Evolutionary conservation across 2,888 invertebrate species (phyloP).

Genomic region (Keiferia lycopersicella): DNA sequence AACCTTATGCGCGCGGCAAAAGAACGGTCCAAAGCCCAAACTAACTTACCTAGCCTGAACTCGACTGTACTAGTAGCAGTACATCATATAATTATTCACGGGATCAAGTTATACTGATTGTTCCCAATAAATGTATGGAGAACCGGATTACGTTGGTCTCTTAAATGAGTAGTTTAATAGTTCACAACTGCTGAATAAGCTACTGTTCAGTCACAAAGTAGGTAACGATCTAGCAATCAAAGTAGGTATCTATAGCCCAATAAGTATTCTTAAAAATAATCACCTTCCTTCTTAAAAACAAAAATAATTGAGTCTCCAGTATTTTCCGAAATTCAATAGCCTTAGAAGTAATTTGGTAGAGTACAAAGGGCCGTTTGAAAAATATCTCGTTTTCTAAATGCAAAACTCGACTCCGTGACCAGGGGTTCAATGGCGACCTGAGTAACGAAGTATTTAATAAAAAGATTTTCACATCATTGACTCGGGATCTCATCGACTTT

Average conservation of each 20-base stretch:
- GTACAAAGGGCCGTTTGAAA: slow-evolving; percentile 27
- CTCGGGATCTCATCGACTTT: too few relatives aligned
- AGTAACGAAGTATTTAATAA: slow-evolving; percentile 19
- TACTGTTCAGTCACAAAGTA: neutral
- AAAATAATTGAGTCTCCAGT: slow-evolving; percentile 10
- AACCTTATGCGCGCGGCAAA: too few relatives aligned
- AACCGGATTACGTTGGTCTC: too few relatives aligned
- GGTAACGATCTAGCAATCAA: neutral
- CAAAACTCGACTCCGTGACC: slow-evolving; percentile 27
- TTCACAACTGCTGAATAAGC: neutral
- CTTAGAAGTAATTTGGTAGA: neutral
- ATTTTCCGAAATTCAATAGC: neutral
- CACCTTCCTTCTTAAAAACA: neutral
- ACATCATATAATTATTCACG: too few relatives aligned
- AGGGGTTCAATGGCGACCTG: slow-evolving; percentile 16
- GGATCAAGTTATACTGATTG: too few relatives aligned
- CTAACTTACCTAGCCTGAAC: too few relatives aligned
- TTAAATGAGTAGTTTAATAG: too few relatives aligned
- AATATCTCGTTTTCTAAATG: slow-evolving; percentile 22
- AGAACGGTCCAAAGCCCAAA: too few relatives aligned
- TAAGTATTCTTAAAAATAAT: neutral
- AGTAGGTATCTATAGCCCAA: neutral
- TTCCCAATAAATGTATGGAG: too few relatives aligned
- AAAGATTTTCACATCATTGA: slow-evolving; percentile 12
- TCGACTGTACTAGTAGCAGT: too few relatives aligned